These are phyloP conservation scores for Lasioglossum morio DNA, from an alignment of 2,888 invertebrate genomes.

Conservation along the genomic window DNA sequence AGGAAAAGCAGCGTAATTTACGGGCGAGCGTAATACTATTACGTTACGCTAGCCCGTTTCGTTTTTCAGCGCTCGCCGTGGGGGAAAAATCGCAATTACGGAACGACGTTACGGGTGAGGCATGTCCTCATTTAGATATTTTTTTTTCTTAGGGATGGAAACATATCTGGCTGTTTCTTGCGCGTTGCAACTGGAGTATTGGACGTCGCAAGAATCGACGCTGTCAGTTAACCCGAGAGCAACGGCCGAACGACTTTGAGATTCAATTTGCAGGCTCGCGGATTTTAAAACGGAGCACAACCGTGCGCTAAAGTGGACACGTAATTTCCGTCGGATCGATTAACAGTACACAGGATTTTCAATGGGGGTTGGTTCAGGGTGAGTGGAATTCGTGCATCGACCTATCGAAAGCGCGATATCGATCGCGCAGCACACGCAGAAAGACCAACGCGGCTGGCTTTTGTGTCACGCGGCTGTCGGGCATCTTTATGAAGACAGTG, in stretches of 20 bases:
- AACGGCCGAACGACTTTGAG: constrained; percentile 57
- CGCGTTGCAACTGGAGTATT: constrained; percentile 9
- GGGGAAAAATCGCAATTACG: neutral
- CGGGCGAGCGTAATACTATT: neutral
- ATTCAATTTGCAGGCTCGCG: constrained; percentile 63
- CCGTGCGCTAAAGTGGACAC: constrained; percentile 62
- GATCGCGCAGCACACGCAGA: constrained; percentile 48
- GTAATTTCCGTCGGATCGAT: constrained; percentile 70
- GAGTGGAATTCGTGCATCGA: constrained; percentile 49
- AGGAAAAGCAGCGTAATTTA: constrained; percentile 6
- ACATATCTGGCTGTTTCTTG: neutral
- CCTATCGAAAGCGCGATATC: constrained; percentile 55
- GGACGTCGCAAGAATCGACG: constrained; percentile 42
- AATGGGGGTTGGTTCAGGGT: neutral
- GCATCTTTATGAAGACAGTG: constrained; percentile 31
- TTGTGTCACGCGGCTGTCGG: constrained; percentile 40
- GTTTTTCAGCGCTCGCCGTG: neutral
- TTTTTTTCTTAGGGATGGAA: neutral
- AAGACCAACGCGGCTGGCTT: constrained; percentile 47
- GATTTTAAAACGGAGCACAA: constrained; percentile 57
- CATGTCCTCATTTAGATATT: neutral
- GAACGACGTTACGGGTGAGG: neutral
- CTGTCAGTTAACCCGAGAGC: constrained; percentile 45
- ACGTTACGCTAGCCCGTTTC: neutral
- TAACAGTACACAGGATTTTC: constrained; percentile 61